Evolutionary conservation across 2,888 invertebrate species (phyloP).

Genomic region (Chrysopilus asiliformis): DNA sequence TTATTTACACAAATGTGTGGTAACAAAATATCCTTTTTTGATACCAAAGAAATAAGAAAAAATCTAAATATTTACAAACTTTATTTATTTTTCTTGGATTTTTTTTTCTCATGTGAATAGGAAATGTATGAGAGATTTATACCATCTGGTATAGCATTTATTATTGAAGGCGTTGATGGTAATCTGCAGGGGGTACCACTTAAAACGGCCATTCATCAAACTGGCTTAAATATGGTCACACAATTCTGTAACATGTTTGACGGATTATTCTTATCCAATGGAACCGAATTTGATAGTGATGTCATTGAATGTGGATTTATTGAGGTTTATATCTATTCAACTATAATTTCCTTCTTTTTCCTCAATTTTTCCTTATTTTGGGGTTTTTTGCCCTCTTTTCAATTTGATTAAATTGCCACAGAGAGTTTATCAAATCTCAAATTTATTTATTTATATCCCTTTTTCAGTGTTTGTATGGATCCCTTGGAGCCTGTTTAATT

Average conservation of each 20-base stretch:
- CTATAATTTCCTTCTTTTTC: too few species aligned
- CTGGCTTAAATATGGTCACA: slow-evolving; percentile 72
- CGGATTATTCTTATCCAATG: slow-evolving; percentile 43
- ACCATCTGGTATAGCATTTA: slow-evolving; percentile 54
- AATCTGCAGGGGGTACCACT: slow-evolving; percentile 58
- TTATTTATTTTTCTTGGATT: neutral
- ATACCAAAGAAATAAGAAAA: too few species aligned
- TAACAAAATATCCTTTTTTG: too few species aligned
- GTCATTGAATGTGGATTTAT: slow-evolving; percentile 59
- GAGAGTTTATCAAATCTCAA: too few species aligned
- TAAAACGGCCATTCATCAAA: slow-evolving; percentile 70
- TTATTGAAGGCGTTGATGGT: slow-evolving; percentile 58
- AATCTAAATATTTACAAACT: neutral
- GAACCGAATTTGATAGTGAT: slow-evolving; percentile 39
- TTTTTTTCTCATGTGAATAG: slow-evolving; percentile 2
- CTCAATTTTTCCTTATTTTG: too few species aligned
- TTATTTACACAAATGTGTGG: too few species aligned
- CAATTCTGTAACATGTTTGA: slow-evolving; percentile 75
- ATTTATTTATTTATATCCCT: slow-evolving; percentile 22
- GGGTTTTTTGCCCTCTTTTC: too few species aligned
- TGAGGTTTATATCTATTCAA: slow-evolving; percentile 31
- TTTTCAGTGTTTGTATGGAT: slow-evolving; percentile 69
- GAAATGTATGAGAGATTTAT: slow-evolving; percentile 66
- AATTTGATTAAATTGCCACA: too few species aligned
- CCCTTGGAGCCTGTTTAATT: slow-evolving; percentile 66